phyloP scores from a whole-genome alignment of 2,797 vertebrate species.

The Rhinichthys osculus region DNA sequence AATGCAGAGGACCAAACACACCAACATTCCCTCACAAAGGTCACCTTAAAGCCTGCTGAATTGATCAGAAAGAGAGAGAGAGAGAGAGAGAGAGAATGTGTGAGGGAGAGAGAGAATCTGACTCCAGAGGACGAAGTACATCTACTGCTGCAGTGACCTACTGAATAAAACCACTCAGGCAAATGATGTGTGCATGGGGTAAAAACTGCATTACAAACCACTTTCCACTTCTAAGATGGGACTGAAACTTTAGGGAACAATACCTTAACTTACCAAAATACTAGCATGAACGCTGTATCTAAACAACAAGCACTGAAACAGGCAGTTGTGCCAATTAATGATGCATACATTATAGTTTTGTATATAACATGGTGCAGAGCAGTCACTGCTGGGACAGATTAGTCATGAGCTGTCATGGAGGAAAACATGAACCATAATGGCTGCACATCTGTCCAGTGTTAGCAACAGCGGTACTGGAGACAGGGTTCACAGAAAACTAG shows the following conservation, averaged over 20 bases:
- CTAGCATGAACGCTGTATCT: background rate
- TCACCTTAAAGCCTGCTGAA: slow-evolving; percentile 51
- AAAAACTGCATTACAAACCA: slow-evolving; percentile 15
- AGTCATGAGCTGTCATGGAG: slow-evolving; percentile 28
- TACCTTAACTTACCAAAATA: background rate
- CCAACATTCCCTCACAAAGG: slow-evolving; percentile 35
- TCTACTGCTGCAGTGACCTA: slow-evolving; percentile 59
- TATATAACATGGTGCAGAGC: slow-evolving; percentile 18
- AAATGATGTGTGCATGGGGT: slow-evolving; percentile 9
- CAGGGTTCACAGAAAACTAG: slow-evolving; percentile 3
- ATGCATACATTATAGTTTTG: background rate
- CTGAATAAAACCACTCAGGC: slow-evolving; percentile 35
- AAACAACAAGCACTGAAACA: background rate
- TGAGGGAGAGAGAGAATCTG: slow-evolving; percentile 38
- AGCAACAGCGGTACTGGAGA: background rate
- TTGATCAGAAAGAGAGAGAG: slow-evolving; percentile 40
- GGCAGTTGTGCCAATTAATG: background rate
- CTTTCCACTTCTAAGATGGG: background rate
- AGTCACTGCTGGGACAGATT: slow-evolving; percentile 35
- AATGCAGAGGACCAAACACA: slow-evolving; percentile 9
- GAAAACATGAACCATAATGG: slow-evolving; percentile 44
- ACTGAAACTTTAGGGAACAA: background rate
- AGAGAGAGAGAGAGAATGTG: slow-evolving; percentile 2
- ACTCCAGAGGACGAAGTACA: slow-evolving; percentile 61
- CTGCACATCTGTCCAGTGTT: slow-evolving; percentile 45